A percentile compares a stretch with the other conserved stretches of the same genome.
These are phyloP conservation scores for Cerceris rybyensis DNA, from an alignment of 2,888 invertebrate genomes.

Conservation along the genomic window DNA sequence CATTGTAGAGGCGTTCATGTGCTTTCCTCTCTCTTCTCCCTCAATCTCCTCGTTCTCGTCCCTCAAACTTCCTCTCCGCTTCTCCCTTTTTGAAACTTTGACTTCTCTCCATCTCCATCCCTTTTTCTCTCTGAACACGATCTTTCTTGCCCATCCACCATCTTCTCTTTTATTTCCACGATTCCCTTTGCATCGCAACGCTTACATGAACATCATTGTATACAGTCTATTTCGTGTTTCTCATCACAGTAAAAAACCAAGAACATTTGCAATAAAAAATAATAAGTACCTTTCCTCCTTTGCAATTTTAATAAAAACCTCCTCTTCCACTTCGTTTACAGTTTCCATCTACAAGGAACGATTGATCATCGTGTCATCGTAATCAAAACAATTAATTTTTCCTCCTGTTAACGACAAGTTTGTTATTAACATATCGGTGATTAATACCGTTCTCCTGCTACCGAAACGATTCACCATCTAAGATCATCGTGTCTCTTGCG, in stretches of 20 bases:
- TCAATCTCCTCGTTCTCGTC: not conserved
- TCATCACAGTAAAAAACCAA: no score
- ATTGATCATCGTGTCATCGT: no score
- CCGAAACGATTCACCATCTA: not conserved
- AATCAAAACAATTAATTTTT: not conserved
- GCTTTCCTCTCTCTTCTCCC: slow-evolving; percentile 10
- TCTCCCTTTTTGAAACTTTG: slow-evolving; percentile 12
- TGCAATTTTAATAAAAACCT: not conserved
- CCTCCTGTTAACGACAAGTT: not conserved
- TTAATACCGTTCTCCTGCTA: not conserved
- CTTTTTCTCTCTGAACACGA: not conserved
- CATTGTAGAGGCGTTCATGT: slow-evolving; percentile 55
- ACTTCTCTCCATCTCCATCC: not conserved
- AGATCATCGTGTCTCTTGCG: not conserved
- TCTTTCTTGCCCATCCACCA: not conserved
- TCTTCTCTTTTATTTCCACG: not conserved
- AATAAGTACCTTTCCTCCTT: no score
- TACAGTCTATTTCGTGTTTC: no score
- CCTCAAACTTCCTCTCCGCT: slow-evolving; percentile 5
- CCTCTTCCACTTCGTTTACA: not conserved
- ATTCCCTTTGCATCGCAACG: not conserved
- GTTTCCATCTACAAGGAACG: not conserved
- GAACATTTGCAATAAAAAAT: not conserved
- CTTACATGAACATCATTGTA: not conserved
- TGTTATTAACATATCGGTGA: not conserved